Evolutionary conservation across 1,140 invertebrate genomes (phyloP), one percentile per base, ranked within the genome.

Genomic region (Lasioglossum baleicum): DNA sequence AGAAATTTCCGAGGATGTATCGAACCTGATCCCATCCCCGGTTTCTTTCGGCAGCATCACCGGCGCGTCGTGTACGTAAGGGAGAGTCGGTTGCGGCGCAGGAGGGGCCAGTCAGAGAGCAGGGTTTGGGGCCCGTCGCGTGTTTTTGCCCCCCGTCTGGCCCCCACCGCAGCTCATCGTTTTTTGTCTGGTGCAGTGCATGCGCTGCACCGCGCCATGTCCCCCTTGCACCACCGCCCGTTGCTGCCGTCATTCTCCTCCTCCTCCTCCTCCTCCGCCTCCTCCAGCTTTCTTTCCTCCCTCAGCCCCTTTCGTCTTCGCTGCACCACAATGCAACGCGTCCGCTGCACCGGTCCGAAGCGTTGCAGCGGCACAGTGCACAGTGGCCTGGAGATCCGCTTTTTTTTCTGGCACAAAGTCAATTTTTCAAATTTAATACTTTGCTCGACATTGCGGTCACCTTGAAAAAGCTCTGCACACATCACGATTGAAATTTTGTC

Each of bases 131-230:
- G 87, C 88, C 88, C 89, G 87, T 90, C 90, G 89, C 88, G 88
- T 89, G 90, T 91, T 90, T 91, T 90, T 90, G 88, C 89, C 90
- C 90, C 88, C 86, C 87, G 90, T 90, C 90, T 91, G 90, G 90
- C 88, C 88, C 89, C 88, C 89, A 87, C 88, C 84, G 89, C 83
- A 80, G 84, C 80, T 90, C 88, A 89, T 91, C 90, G 86, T 91
- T 90, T 90, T 91, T 90, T 90, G 90, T 90, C 90, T 90, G 90
- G 84, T 88, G 83, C 87, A 85, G 87, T 86, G 89, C 81, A 87
- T 87, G 83, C 82, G 75, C 80, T 82, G 87, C 88, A 85, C 81
- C 74, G 73, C 73, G 73, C 73, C 77, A 44, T 66, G 56, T n/a
- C 82, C 73, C 68, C 70, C 82, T 78, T 68, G 48, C 75, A 60